phyloP scores from a whole-genome alignment of 2,113 vertebrate species.

The Accipiter virgatus region DNA sequence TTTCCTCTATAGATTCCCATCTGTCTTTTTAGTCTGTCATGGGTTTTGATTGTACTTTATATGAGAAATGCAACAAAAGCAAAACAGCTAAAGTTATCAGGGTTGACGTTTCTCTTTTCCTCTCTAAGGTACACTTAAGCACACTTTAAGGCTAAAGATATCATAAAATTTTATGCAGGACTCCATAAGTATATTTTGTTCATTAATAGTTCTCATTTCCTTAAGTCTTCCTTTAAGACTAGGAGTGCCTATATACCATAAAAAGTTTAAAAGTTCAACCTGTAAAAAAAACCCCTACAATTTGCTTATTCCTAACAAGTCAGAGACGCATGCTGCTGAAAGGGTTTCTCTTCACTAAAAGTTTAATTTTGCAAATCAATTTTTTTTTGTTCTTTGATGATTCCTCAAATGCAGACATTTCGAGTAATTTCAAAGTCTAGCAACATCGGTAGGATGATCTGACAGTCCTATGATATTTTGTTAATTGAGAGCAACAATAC shows the following conservation, averaged over 20 bases:
- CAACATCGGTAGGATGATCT: background rate
- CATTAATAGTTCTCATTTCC: background rate
- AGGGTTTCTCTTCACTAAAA: background rate
- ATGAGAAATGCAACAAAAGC: background rate
- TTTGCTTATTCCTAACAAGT: background rate
- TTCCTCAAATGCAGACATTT: background rate
- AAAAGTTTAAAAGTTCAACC: fast-evolving
- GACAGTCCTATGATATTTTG: background rate
- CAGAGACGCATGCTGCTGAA: background rate
- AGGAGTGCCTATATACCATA: background rate
- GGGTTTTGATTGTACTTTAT: background rate
- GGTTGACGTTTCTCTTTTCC: fast-evolving
- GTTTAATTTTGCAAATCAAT: background rate
- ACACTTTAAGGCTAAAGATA: background rate
- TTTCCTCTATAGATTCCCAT: background rate
- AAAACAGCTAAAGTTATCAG: background rate
- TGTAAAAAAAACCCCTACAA: background rate
- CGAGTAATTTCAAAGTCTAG: background rate
- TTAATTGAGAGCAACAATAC: background rate
- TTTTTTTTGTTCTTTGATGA: background rate
- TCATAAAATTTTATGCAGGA: background rate
- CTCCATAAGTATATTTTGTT: background rate
- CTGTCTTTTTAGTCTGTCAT: background rate
- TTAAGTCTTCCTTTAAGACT: background rate
- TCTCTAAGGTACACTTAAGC: background rate